Conservation (phyloP, 2,113 vertebrate species). For the Pachyramphus minor region DNA sequence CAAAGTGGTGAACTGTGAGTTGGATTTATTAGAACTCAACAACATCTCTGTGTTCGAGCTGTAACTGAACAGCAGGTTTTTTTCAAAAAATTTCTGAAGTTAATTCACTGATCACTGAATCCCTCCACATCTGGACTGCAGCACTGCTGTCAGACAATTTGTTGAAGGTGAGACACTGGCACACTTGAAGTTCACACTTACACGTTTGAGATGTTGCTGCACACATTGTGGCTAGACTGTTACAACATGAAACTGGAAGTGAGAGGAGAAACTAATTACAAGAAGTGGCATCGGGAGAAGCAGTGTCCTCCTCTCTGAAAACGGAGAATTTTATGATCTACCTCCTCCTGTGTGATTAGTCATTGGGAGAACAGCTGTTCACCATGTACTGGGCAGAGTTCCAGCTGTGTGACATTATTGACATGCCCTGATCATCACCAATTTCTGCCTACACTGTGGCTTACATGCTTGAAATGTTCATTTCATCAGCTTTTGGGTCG, state of each 20-base stretch:
- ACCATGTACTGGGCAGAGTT: background rate
- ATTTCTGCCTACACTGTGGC: background rate
- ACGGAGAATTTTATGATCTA: background rate
- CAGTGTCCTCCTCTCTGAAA: background rate
- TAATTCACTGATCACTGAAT: background rate
- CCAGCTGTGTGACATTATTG: conserved; percentile 37
- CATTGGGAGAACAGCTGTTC: conserved; percentile 41
- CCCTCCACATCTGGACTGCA: background rate
- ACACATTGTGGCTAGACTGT: background rate
- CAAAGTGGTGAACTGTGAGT: background rate
- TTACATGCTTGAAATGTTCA: background rate
- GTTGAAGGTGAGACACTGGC: background rate
- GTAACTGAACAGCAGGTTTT: background rate
- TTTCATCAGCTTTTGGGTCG: background rate
- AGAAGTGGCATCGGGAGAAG: background rate
- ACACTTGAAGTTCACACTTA: background rate
- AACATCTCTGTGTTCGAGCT: background rate
- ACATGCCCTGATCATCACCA: conserved; percentile 19
- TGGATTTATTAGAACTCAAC: background rate
- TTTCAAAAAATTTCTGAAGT: background rate
- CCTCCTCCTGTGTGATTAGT: conserved; percentile 11
- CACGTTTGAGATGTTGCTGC: background rate
- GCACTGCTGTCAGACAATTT: background rate
- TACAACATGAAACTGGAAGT: background rate
- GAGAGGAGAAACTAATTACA: background rate